Conservation (phyloP, 2,888 invertebrate genomes). For the Hydriomena furcata region DNA sequence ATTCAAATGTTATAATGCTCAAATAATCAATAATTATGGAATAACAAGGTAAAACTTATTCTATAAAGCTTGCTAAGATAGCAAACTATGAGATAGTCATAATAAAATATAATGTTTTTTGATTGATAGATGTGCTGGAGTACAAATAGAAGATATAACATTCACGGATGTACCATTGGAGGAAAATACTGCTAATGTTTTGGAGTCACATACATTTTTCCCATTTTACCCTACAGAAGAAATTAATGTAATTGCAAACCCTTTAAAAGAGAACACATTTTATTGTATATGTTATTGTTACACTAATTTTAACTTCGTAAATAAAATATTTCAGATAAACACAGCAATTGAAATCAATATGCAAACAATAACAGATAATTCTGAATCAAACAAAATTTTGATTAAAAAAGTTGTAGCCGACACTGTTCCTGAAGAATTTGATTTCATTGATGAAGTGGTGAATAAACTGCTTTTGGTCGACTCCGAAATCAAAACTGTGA, state of each 20-base stretch:
- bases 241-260: slow-evolving; percentile 46
- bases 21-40: slow-evolving; percentile 18
- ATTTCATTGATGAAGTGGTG: slow-evolving; percentile 10
- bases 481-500: not conserved
- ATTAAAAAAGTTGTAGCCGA: slow-evolving; percentile 23
- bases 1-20: slow-evolving; percentile 14
- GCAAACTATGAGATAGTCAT: too few relatives aligned
- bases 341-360: slow-evolving; percentile 45
- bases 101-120: not conserved
- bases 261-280: too few relatives aligned
- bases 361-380: slow-evolving; percentile 53
- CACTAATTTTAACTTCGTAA: too few relatives aligned
- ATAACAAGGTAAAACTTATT: slow-evolving; percentile 28
- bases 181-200: slow-evolving; percentile 33
- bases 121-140: slow-evolving; percentile 44
- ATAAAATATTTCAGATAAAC: slow-evolving; percentile 41
- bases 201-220: slow-evolving; percentile 41
- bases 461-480: not conserved
- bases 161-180: slow-evolving; percentile 39
- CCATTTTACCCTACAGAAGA: slow-evolving; percentile 42
- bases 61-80: too few relatives aligned
- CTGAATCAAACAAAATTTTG: slow-evolving; percentile 21
- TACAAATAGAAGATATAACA: slow-evolving; percentile 41
- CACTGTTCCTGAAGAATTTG: slow-evolving; percentile 2
- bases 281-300: too few relatives aligned